These are phyloP conservation scores for Pygathrix nemaeus DNA, from an alignment of 2,113 vertebrate species.

Conservation along the genomic window DNA sequence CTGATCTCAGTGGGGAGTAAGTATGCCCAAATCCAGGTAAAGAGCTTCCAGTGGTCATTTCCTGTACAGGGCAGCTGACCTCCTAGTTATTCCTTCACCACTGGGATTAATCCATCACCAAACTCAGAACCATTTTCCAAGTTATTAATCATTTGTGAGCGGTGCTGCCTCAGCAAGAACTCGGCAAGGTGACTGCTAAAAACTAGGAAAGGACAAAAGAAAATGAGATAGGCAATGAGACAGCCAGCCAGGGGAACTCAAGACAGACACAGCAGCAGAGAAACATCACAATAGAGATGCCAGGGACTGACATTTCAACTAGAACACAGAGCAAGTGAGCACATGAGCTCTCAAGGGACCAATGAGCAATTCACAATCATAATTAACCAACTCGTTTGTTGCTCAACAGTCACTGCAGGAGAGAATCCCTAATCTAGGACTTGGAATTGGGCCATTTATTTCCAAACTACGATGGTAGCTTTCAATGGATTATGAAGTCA, in stretches of 20 bases:
- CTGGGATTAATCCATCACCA: constrained; percentile 82
- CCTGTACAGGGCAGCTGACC: not conserved
- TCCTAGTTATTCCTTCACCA: constrained; percentile 70
- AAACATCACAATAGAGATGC: not conserved
- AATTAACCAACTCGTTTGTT: not conserved
- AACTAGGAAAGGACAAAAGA: constrained; percentile 54
- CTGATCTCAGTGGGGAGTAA: not conserved
- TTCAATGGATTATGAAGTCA: not conserved
- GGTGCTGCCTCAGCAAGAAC: constrained; percentile 82
- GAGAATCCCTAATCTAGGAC: not conserved
- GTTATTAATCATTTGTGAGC: constrained; percentile 83
- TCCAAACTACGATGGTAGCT: not conserved
- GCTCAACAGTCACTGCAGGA: not conserved
- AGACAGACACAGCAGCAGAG: not conserved
- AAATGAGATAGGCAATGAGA: not conserved
- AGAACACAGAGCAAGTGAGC: not conserved
- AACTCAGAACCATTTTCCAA: constrained; percentile 79
- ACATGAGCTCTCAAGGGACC: too few species aligned
- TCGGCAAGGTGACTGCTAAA: constrained; percentile 82
- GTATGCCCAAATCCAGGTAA: not conserved
- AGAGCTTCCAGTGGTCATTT: not conserved
- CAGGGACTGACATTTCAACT: not conserved
- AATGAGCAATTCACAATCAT: not conserved
- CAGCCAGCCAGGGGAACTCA: not conserved
- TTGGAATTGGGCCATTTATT: not conserved